Percentiles rank a stretch among this genome's conserved stretches.
These are phyloP conservation scores for Gracilinanus agilis DNA, from an alignment of 2,113 vertebrate genomes.

Conservation along the genomic window DNA sequence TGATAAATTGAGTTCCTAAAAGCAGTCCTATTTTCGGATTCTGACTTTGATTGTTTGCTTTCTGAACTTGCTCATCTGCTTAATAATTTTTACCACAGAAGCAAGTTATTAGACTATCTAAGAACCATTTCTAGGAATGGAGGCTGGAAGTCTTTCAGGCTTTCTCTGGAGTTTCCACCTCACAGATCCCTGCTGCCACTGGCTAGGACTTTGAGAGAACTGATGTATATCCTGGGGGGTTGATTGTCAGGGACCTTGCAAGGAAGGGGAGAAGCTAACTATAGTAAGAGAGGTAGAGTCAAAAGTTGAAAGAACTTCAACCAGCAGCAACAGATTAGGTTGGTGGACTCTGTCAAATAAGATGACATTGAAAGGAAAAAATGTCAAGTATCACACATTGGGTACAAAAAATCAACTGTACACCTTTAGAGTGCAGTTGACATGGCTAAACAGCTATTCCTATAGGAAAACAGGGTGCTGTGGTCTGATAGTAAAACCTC, in stretches of 20 bases:
- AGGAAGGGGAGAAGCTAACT: not conserved
- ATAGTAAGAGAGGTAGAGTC: not conserved
- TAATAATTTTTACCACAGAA: not conserved
- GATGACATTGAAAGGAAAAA: not conserved
- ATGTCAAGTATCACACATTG: not conserved
- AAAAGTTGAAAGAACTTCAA: not conserved
- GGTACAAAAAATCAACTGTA: not conserved
- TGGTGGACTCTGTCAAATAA: not conserved
- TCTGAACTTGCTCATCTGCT: not conserved
- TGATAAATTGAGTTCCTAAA: not conserved
- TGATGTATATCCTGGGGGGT: not conserved
- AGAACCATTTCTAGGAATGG: not conserved
- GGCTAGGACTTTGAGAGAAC: not conserved
- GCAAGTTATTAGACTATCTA: not conserved
- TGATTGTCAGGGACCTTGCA: not conserved
- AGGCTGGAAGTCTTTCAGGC: not conserved
- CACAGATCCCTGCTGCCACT: not conserved
- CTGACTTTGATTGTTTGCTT: not conserved
- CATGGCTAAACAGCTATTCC: not conserved
- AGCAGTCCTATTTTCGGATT: not conserved
- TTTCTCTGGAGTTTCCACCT: not conserved
- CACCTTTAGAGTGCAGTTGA: not conserved
- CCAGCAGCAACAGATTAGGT: not conserved
- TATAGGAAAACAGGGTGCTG: not conserved
- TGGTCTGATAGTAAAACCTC: not conserved